phyloP scores from a whole-genome alignment of 2,888 invertebrate species.

The Chorisops tibialis region DNA sequence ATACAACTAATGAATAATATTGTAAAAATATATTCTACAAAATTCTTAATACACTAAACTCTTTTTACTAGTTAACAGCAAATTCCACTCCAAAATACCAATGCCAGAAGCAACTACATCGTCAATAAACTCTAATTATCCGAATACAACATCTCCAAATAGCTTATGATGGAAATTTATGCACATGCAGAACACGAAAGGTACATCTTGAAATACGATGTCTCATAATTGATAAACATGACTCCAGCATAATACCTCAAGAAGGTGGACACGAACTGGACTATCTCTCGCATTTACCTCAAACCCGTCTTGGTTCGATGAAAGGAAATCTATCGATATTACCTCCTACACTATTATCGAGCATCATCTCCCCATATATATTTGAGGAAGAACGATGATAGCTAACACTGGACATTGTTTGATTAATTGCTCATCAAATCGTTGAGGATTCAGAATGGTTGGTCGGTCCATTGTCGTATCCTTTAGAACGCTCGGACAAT shows the following conservation, averaged over 20 bases:
- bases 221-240: slow-evolving; percentile 18
- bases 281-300: neutral
- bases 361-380: too few relatives aligned
- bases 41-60: too few relatives aligned
- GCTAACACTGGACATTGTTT: slow-evolving; percentile 12
- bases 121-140: slow-evolving; percentile 15
- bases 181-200: slow-evolving; percentile 19
- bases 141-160: neutral
- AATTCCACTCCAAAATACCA: too few relatives aligned
- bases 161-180: slow-evolving; percentile 19
- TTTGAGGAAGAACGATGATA: neutral
- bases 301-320: neutral
- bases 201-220: slow-evolving; percentile 15
- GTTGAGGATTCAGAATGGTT: too few relatives aligned
- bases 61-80: too few relatives aligned
- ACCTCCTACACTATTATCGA: neutral
- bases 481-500: too few relatives aligned
- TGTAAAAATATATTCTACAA: too few relatives aligned
- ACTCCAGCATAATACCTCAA: neutral
- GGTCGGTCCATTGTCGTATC: too few relatives aligned
- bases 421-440: slow-evolving; percentile 1
- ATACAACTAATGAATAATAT: too few relatives aligned
- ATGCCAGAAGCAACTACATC: too few relatives aligned
- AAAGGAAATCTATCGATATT: neutral
- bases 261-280: neutral